Percentiles rank a stretch among this genome's conserved stretches.
These are phyloP conservation scores for Lepus timidus DNA, from an alignment of 2,113 vertebrate genomes.

Conservation along the genomic window DNA sequence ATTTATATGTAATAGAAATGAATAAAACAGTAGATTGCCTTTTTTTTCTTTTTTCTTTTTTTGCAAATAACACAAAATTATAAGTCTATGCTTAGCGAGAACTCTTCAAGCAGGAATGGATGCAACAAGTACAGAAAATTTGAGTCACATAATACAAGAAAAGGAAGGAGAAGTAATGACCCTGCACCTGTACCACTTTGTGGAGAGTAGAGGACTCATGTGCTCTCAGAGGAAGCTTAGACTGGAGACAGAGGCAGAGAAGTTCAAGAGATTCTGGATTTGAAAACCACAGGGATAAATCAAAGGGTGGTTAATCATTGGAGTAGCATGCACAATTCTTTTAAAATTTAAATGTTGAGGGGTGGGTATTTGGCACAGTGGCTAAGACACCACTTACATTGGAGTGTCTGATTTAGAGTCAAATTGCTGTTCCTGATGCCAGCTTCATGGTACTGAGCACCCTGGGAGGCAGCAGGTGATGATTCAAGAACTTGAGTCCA, in stretches of 20 bases:
- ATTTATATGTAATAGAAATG: not conserved
- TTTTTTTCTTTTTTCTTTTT: not conserved
- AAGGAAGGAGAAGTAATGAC: not conserved
- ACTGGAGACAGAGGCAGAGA: not conserved
- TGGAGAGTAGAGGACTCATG: not conserved
- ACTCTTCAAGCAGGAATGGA: not conserved
- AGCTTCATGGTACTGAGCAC: too few species aligned
- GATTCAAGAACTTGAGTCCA: too few species aligned
- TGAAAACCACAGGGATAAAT: not conserved
- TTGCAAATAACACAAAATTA: not conserved
- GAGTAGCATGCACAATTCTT: not conserved
- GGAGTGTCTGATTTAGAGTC: too few species aligned
- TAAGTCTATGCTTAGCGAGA: not conserved
- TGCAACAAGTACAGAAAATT: not conserved
- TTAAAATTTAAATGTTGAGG: too few species aligned
- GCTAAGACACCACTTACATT: too few species aligned
- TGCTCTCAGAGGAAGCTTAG: not conserved
- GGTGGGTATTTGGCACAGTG: too few species aligned
- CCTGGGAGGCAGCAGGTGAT: too few species aligned
- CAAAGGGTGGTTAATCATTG: not conserved
- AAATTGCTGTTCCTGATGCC: too few species aligned
- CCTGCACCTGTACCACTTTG: not conserved
- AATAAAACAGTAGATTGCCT: not conserved
- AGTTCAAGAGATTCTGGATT: not conserved
- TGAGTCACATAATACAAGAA: not conserved